Evolutionary conservation across 2,888 invertebrate species (phyloP).

Genomic region (Heliconius ismenius): DNA sequence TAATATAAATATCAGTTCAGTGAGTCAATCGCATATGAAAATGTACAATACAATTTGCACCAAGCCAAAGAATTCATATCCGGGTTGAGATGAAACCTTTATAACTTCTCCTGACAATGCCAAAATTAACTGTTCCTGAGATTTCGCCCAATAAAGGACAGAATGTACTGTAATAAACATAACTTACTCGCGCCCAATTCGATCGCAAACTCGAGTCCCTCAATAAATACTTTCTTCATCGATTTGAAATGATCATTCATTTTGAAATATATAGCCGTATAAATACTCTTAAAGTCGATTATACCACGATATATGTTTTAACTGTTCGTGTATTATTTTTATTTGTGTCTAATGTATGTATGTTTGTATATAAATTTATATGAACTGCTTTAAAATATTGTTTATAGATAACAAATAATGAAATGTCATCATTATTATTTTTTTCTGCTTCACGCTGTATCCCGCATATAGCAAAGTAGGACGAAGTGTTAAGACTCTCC

Average conservation of each 20-base stretch:
- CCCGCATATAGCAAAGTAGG: too few species aligned
- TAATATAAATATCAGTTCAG: conserved; percentile 31
- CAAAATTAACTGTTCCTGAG: conserved; percentile 40
- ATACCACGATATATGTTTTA: not conserved
- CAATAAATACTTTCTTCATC: conserved; percentile 31
- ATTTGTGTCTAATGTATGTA: not conserved
- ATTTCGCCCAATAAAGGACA: conserved; percentile 39
- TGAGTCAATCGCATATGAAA: conserved; percentile 9
- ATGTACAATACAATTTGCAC: conserved; percentile 28
- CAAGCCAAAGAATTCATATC: conserved; percentile 51
- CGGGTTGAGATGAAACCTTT: conserved; percentile 43
- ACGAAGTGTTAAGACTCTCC: too few species aligned
- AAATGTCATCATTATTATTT: too few species aligned
- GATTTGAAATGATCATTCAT: conserved; percentile 27
- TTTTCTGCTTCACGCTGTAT: too few species aligned
- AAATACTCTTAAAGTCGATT: conserved; percentile 1
- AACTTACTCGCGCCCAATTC: conserved; percentile 33
- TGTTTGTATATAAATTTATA: not conserved
- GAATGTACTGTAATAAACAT: conserved; percentile 39
- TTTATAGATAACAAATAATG: not conserved
- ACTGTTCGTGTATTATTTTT: not conserved
- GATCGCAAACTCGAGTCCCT: conserved; percentile 30
- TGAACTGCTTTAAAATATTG: not conserved
- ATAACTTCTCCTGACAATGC: conserved; percentile 39
- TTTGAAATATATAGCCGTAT: conserved; percentile 11